These are phyloP conservation scores for Argopecten irradians DNA, from an alignment of 1,140 invertebrate species.

Conservation along the genomic window DNA sequence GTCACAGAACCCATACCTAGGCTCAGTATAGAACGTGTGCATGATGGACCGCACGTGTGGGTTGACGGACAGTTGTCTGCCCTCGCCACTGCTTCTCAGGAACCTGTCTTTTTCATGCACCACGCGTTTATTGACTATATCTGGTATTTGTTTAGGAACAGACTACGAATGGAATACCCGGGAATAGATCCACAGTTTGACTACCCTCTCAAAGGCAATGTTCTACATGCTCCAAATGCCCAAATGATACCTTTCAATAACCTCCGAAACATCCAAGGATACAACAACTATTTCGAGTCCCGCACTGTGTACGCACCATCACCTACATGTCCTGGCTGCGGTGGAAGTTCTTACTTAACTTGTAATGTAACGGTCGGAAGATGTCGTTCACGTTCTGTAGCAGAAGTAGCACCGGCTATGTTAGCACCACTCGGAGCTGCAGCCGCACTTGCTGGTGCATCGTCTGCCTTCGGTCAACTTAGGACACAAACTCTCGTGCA, in stretches of 20 bases:
- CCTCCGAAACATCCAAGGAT: conserved; percentile 58
- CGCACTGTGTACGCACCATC: conserved; percentile 59
- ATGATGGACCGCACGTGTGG: conserved; percentile 67
- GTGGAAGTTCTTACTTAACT: conserved; percentile 60
- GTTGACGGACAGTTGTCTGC: conserved; percentile 68
- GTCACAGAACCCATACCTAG: conserved; percentile 55
- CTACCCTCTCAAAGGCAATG: conserved; percentile 52
- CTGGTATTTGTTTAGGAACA: conserved; percentile 68
- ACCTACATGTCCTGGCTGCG: conserved; percentile 60
- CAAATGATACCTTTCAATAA: conserved; percentile 40
- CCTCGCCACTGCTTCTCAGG: conserved; percentile 71
- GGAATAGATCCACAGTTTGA: conserved; percentile 56
- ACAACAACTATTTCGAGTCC: conserved; percentile 54
- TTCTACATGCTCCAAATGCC: conserved; percentile 36
- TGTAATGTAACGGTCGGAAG: conserved; percentile 34
- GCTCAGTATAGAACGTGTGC: conserved; percentile 67
- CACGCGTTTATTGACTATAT: conserved; percentile 76
- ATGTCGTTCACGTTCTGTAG: conserved; percentile 41
- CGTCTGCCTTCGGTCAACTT: not conserved
- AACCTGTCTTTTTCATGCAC: conserved; percentile 76
- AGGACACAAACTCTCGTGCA: not conserved
- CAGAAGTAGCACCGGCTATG: not conserved
- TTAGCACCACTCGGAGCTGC: not conserved
- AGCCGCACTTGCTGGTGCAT: not conserved
- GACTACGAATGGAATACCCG: conserved; percentile 50